Percentiles rank a stretch among this genome's conserved stretches.
These are phyloP conservation scores for Fabriciana adippe DNA, from an alignment of 2,888 invertebrate genomes.

Conservation along the genomic window DNA sequence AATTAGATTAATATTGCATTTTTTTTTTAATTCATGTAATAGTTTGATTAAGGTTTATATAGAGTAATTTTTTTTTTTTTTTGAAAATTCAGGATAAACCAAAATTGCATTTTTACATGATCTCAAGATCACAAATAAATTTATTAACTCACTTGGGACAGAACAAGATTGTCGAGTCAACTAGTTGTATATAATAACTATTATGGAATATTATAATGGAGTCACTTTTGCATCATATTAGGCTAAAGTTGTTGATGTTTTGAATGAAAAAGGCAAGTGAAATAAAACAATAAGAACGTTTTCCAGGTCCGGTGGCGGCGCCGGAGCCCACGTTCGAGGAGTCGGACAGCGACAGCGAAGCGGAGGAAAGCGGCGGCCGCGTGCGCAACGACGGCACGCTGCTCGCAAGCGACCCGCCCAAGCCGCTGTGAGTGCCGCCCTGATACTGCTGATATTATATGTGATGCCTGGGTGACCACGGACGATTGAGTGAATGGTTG, in stretches of 20 bases:
- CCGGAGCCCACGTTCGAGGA: slow-evolving; percentile 86
- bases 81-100: too few relatives aligned
- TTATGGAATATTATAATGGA: neutral
- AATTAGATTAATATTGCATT: too few relatives aligned
- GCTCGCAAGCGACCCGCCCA: slow-evolving; percentile 97
- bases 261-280: neutral
- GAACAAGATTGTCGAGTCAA: too few relatives aligned
- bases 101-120: too few relatives aligned
- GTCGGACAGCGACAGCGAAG: slow-evolving; percentile 91
- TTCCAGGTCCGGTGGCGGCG: slow-evolving; percentile 77
- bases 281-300: neutral
- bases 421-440: slow-evolving; percentile 91
- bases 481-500: neutral
- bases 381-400: slow-evolving; percentile 96
- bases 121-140: too few relatives aligned
- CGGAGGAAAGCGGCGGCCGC: slow-evolving; percentile 90
- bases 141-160: too few relatives aligned
- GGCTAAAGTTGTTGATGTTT: neutral
- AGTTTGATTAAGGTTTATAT: too few relatives aligned
- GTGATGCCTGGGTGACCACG: too few relatives aligned
- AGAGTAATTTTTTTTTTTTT: too few relatives aligned
- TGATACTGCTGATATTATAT: too few relatives aligned
- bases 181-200: too few relatives aligned
- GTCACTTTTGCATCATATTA: neutral
- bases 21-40: too few relatives aligned